These are phyloP conservation scores for Callyntrura guangdongensis DNA, from an alignment of 2,888 invertebrate species.

Conservation along the genomic window DNA sequence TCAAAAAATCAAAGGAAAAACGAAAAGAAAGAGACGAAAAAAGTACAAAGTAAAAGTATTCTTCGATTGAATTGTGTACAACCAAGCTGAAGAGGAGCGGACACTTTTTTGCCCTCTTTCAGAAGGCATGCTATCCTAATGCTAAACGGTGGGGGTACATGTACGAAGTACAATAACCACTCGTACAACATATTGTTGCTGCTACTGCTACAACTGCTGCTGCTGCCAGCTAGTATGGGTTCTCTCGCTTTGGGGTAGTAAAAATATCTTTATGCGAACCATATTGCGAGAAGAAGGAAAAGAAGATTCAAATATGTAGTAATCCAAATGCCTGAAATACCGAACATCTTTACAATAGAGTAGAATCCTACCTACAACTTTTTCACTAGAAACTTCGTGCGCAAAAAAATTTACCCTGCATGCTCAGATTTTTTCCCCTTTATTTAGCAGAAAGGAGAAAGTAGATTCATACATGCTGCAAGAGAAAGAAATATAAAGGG, in stretches of 20 bases:
- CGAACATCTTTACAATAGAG: slow-evolving; percentile 8
- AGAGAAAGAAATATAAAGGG: background rate
- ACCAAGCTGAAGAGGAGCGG: slow-evolving; percentile 32
- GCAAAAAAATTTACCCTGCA: background rate
- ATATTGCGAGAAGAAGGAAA: slow-evolving; percentile 33
- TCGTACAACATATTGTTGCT: background rate
- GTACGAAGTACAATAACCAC: background rate
- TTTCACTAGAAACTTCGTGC: background rate
- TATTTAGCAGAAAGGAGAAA: background rate
- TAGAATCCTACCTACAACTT: background rate
- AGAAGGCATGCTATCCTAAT: background rate
- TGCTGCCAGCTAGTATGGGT: background rate
- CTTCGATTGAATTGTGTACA: slow-evolving; percentile 63
- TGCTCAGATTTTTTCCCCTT: too few species aligned
- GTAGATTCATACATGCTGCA: background rate
- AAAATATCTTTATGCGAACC: slow-evolving; percentile 26
- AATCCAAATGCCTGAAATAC: slow-evolving; percentile 58
- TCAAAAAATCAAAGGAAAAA: slow-evolving; percentile 34
- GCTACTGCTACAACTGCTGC: background rate
- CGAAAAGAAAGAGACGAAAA: slow-evolving; percentile 25
- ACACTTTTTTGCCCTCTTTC: slow-evolving; percentile 40
- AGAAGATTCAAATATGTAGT: slow-evolving; percentile 48
- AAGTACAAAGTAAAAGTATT: slow-evolving; percentile 70
- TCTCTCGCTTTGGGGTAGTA: slow-evolving; percentile 46
- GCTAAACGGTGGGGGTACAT: background rate